Percentiles rank a stretch among this genome's conserved stretches.
These are phyloP conservation scores for Paramormyrops hopkinsi DNA, from an alignment of 2,797 vertebrate species.

Conservation along the genomic window DNA sequence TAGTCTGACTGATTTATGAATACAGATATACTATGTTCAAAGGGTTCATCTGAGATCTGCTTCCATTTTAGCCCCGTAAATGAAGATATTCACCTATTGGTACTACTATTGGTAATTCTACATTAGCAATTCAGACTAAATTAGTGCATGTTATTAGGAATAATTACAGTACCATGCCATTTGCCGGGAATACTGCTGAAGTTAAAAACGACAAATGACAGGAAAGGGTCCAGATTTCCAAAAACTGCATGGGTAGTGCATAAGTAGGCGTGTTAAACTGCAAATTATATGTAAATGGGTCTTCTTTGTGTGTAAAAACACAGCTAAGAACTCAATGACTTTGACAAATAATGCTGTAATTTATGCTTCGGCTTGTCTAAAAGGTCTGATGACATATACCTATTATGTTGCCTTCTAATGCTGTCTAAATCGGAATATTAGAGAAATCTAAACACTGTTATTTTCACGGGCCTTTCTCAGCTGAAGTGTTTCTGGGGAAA, in stretches of 20 bases:
- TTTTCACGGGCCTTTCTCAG: slow-evolving; percentile 52
- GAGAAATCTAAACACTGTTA: slow-evolving; percentile 68
- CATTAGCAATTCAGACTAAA: neutral
- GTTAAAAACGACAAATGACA: neutral
- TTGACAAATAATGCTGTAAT: slow-evolving; percentile 23
- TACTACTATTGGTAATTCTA: neutral
- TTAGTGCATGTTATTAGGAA: neutral
- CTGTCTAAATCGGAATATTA: slow-evolving; percentile 42
- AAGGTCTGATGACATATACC: neutral
- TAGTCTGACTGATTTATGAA: neutral
- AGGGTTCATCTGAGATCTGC: neutral
- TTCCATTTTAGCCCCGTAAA: neutral
- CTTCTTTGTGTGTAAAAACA: slow-evolving; percentile 30
- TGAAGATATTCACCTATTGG: neutral
- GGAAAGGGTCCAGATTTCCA: neutral
- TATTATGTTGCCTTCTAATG: neutral
- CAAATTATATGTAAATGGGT: slow-evolving; percentile 61
- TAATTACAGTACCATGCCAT: neutral
- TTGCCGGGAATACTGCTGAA: neutral
- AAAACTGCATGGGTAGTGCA: neutral
- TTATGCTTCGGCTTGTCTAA: neutral
- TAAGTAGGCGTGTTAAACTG: slow-evolving; percentile 34
- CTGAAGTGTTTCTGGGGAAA: slow-evolving; percentile 26
- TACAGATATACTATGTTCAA: neutral
- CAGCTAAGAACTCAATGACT: slow-evolving; percentile 41